These are phyloP conservation scores for Bombus difficillimus DNA, from an alignment of 1,140 invertebrate genomes.

Conservation along the genomic window DNA sequence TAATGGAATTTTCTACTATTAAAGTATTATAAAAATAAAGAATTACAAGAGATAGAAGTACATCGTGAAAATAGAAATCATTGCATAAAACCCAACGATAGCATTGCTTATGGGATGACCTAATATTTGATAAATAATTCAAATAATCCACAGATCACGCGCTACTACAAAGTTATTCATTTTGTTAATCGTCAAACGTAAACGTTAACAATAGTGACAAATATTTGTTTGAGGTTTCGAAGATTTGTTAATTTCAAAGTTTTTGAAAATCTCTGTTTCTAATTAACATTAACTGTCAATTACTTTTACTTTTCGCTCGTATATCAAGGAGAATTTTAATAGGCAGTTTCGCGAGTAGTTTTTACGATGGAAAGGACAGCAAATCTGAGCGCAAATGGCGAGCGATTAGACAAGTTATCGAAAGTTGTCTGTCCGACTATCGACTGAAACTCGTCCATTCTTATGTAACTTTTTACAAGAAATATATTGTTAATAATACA, in stretches of 20 bases:
- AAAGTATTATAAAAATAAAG: too few species aligned
- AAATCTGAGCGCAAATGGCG: constrained; percentile 11
- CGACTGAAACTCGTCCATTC: not conserved
- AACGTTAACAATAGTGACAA: not conserved
- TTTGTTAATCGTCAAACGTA: not conserved
- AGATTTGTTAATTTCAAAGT: not conserved
- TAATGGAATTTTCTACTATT: too few species aligned
- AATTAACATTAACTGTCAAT: not conserved
- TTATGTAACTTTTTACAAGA: not conserved
- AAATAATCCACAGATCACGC: too few species aligned
- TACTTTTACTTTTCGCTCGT: not conserved
- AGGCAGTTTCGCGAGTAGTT: not conserved
- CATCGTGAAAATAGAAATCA: too few species aligned
- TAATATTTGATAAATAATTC: too few species aligned
- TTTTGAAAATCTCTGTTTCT: too few species aligned
- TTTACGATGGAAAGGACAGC: not conserved
- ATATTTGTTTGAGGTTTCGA: not conserved
- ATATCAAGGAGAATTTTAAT: not conserved
- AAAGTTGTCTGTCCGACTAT: not conserved
- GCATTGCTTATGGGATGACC: not conserved
- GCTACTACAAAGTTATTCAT: not conserved
- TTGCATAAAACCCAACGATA: too few species aligned
- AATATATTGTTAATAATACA: not conserved
- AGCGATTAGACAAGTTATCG: constrained; percentile 48
- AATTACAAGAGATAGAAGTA: too few species aligned